Conservation (phyloP, 2,797 vertebrate genomes). For the Coregonus sp. region DNA sequence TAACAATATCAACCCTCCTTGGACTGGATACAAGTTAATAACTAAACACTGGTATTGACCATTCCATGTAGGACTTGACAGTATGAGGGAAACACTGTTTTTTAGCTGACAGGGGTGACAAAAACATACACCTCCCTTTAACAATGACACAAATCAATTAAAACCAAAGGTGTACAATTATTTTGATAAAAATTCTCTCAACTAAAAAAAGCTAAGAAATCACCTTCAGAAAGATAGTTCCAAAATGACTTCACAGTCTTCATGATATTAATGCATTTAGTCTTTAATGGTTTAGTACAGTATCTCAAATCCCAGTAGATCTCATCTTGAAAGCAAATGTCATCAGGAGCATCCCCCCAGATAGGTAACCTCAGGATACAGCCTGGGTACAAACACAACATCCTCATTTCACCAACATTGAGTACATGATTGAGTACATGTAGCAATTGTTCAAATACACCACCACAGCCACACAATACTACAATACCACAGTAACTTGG, state of each 20-base stretch:
- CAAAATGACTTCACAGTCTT: too few relatives aligned
- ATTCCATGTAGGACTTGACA: neutral
- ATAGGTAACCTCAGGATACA: constrained; percentile 87
- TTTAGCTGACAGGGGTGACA: neutral
- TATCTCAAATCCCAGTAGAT: constrained; percentile 89
- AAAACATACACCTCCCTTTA: neutral
- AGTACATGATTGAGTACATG: neutral
- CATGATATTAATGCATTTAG: too few relatives aligned
- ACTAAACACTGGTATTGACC: neutral
- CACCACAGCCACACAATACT: too few relatives aligned
- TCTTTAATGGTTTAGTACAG: too few relatives aligned
- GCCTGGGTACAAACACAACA: constrained; percentile 69
- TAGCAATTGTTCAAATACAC: too few relatives aligned
- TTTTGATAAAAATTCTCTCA: too few relatives aligned
- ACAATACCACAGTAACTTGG: too few relatives aligned
- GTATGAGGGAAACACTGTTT: neutral
- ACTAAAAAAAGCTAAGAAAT: too few relatives aligned
- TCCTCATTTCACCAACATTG: constrained; percentile 3
- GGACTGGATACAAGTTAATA: neutral
- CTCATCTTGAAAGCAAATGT: constrained; percentile 90
- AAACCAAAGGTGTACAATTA: neutral
- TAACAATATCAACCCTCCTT: neutral
- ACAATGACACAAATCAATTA: neutral
- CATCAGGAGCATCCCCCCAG: constrained; percentile 85
- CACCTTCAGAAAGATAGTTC: too few relatives aligned